Evolutionary conservation across 2,797 vertebrate genomes (phyloP).

Genomic region (Glossophaga mutica): DNA sequence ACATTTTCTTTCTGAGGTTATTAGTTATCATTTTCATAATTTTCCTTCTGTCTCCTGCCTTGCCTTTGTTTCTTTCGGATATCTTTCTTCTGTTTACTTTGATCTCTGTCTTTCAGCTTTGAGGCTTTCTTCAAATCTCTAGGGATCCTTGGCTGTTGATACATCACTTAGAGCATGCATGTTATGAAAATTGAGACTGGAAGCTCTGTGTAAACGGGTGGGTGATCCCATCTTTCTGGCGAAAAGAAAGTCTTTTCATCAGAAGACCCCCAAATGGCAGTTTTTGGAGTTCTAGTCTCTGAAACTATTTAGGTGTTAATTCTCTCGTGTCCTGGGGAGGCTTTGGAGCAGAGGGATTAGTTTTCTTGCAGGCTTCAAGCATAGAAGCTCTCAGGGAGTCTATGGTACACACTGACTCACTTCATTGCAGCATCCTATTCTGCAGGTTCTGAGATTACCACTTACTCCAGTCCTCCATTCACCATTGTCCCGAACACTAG

Average conservation of each 20-base stretch:
- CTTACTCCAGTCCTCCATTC: neutral
- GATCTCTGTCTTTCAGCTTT: neutral
- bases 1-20: neutral
- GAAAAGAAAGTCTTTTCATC: neutral
- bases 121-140: neutral
- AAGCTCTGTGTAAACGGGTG: neutral
- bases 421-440: neutral
- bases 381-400: neutral
- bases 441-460: neutral
- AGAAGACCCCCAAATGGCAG: neutral
- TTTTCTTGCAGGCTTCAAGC: neutral
- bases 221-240: neutral
- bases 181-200: neutral
- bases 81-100: neutral
- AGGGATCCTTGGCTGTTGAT: neutral
- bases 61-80: neutral
- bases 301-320: neutral
- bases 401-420: neutral
- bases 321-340: neutral
- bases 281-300: neutral
- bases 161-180: neutral
- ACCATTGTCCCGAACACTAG: neutral
- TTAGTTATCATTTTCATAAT: neutral
- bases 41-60: neutral
- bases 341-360: neutral